These are phyloP conservation scores for Agonopterix subpropinquella DNA, from an alignment of 2,888 invertebrate species.

Conservation along the genomic window DNA sequence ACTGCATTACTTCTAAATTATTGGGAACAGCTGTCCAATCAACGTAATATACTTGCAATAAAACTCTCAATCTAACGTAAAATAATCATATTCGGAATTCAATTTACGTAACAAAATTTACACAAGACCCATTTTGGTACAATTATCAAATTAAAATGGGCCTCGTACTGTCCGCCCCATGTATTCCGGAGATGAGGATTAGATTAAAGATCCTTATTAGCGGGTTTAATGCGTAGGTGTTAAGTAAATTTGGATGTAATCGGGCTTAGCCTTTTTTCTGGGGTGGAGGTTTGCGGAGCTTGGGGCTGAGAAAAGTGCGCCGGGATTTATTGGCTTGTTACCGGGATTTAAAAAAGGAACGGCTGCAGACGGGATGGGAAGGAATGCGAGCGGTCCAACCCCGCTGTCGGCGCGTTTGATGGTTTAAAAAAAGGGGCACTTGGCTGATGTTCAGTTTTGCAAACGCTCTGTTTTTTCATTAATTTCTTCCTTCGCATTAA, in stretches of 20 bases:
- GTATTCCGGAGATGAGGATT: slow-evolving; percentile 53
- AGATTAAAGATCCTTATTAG: slow-evolving; percentile 64
- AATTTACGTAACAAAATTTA: slow-evolving; percentile 58
- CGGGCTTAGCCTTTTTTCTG: slow-evolving; percentile 66
- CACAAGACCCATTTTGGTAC: slow-evolving; percentile 53
- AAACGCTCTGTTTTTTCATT: slow-evolving; percentile 48
- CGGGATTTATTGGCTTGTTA: slow-evolving; percentile 69
- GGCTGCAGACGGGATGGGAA: slow-evolving; percentile 30
- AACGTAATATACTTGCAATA: slow-evolving; percentile 28
- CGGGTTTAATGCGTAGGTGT: slow-evolving; percentile 67
- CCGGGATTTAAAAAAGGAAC: slow-evolving; percentile 67
- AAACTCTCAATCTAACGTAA: slow-evolving; percentile 35
- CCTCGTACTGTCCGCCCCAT: slow-evolving; percentile 17
- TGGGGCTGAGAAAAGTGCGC: slow-evolving; percentile 58
- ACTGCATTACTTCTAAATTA: slow-evolving; percentile 29
- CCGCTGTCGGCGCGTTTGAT: slow-evolving; percentile 47
- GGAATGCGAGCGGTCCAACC: slow-evolving; percentile 49
- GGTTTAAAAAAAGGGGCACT: slow-evolving; percentile 45
- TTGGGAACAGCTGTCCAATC: slow-evolving; percentile 21
- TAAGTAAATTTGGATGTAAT: slow-evolving; percentile 76
- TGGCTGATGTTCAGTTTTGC: slow-evolving; percentile 55
- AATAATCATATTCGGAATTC: slow-evolving; percentile 53
- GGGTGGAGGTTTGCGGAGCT: slow-evolving; percentile 27
- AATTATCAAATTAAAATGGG: slow-evolving; percentile 64
- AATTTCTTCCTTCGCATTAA: slow-evolving; percentile 15